phyloP scores from a whole-genome alignment of 2,888 invertebrate genomes.

The Pyralis farinalis region DNA sequence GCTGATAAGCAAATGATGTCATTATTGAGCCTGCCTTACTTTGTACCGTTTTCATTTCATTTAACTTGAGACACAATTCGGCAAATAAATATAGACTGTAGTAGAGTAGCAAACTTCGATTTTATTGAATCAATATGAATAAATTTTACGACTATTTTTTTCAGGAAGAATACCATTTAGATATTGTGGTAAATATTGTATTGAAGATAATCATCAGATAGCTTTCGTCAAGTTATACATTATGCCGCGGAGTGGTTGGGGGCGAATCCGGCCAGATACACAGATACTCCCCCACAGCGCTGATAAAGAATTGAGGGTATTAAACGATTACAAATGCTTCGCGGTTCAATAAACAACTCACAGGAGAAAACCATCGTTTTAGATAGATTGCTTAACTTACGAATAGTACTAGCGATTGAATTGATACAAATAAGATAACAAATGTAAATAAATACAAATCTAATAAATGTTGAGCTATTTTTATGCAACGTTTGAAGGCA shows the following conservation, averaged over 20 bases:
- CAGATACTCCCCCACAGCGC: slow-evolving; percentile 51
- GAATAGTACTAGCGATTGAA: slow-evolving; percentile 11
- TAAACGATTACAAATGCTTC: slow-evolving; percentile 81
- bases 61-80: slow-evolving; percentile 28
- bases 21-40: slow-evolving; percentile 68
- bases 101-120: slow-evolving; percentile 5
- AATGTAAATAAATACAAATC: too few species aligned
- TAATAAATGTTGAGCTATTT: too few species aligned
- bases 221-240: slow-evolving; percentile 70
- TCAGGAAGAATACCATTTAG: too few species aligned
- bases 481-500: too few species aligned
- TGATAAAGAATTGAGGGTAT: slow-evolving; percentile 82
- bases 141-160: too few species aligned
- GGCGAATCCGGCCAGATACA: slow-evolving; percentile 48
- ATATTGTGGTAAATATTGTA: slow-evolving; percentile 27
- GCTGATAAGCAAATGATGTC: slow-evolving; percentile 79
- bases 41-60: slow-evolving; percentile 60
- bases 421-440: too few species aligned
- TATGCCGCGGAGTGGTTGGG: slow-evolving; percentile 37
- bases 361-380: slow-evolving; percentile 56
- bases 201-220: slow-evolving; percentile 62
- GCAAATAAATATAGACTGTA: slow-evolving; percentile 30
- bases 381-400: slow-evolving; percentile 60
- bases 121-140: too few species aligned
- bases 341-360: slow-evolving; percentile 77